These are phyloP conservation scores for Theocolax elegans DNA, from an alignment of 1,140 invertebrate species.

Conservation along the genomic window DNA sequence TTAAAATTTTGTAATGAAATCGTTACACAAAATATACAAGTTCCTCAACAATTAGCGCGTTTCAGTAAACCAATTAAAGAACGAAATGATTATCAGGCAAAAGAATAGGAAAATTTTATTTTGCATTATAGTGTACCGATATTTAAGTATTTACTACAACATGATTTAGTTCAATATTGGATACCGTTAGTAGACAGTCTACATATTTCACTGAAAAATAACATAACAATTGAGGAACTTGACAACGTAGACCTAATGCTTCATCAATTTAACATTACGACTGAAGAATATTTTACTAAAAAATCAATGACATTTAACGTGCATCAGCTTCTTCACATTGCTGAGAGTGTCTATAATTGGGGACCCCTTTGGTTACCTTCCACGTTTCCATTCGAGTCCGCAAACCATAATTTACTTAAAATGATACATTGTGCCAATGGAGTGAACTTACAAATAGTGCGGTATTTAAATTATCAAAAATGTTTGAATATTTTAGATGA, in stretches of 20 bases:
- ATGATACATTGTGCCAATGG: conserved; percentile 10
- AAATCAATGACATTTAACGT: conserved; percentile 15
- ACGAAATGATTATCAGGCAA: background rate
- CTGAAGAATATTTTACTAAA: background rate
- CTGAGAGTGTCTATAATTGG: no score
- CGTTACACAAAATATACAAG: background rate
- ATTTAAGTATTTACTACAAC: background rate
- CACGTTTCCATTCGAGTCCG: background rate
- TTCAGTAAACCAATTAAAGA: background rate
- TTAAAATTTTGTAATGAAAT: background rate
- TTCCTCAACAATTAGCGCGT: conserved; percentile 4
- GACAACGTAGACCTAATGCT: background rate
- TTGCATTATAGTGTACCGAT: no score
- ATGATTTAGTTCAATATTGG: no score
- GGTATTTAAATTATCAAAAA: conserved; percentile 1
- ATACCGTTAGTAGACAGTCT: background rate
- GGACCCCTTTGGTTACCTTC: background rate
- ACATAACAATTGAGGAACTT: conserved; percentile 1
- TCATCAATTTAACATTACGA: background rate
- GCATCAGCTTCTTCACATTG: conserved; percentile 1
- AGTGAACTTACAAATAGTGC: conserved; percentile 6
- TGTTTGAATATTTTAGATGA: background rate
- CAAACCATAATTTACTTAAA: no score
- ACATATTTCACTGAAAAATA: no score
- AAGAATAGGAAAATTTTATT: background rate